These are phyloP conservation scores for Anthopleura sola DNA, from an alignment of 64 coral and sea anemone species.

Conservation along the genomic window DNA sequence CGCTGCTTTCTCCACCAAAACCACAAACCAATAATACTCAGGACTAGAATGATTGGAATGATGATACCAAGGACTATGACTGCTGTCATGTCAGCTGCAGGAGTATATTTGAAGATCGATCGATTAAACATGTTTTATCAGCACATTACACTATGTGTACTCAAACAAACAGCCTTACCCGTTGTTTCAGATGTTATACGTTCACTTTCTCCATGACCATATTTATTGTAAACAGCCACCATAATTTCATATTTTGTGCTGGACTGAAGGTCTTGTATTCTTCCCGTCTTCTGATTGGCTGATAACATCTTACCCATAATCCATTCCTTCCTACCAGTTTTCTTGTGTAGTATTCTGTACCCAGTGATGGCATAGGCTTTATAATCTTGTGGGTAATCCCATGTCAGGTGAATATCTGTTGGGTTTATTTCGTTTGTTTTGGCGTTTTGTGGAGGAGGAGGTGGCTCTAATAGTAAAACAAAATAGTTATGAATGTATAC, in stretches of 20 bases:
- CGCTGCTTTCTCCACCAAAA: conserved; percentile 12
- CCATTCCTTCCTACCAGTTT: background rate
- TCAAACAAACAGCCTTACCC: too few species aligned
- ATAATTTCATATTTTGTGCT: conserved; percentile 21
- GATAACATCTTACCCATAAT: background rate
- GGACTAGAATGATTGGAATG: background rate
- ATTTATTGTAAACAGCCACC: conserved; percentile 5
- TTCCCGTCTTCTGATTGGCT: background rate
- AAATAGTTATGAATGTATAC: background rate
- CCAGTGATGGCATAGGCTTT: background rate
- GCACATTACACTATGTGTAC: too few species aligned
- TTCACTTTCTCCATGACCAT: background rate
- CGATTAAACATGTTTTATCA: background rate
- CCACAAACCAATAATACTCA: conserved; percentile 4
- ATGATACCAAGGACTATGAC: background rate
- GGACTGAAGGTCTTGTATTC: conserved; percentile 24
- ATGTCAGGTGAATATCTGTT: background rate
- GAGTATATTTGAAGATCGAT: background rate
- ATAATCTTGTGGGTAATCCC: conserved; percentile 10
- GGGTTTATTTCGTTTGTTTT: conserved; percentile 18
- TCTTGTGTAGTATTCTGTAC: background rate
- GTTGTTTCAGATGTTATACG: background rate
- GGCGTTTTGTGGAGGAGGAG: background rate
- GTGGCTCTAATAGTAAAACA: background rate
- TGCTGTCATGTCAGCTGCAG: conserved; percentile 4